phyloP scores from a whole-genome alignment of 2,797 vertebrate genomes.

The Acanthurus lineatus region DNA sequence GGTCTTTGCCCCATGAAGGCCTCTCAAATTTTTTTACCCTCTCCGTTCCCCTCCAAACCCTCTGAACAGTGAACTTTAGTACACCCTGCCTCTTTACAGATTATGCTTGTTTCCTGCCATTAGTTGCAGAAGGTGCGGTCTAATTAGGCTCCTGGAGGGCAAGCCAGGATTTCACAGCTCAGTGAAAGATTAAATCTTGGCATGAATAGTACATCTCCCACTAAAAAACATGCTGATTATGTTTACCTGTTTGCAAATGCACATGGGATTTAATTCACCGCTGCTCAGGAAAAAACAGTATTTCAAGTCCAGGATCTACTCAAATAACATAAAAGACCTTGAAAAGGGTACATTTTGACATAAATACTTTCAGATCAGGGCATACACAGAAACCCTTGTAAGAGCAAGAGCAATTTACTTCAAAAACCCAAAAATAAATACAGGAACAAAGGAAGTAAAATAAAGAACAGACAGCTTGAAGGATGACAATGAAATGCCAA shows the following conservation, averaged over 20 bases:
- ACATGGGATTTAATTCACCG: constrained; percentile 12
- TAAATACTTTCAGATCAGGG: not conserved
- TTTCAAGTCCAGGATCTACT: not conserved
- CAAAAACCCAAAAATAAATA: not conserved
- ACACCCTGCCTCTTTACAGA: constrained; percentile 18
- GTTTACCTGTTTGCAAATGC: constrained; percentile 35
- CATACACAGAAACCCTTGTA: not conserved
- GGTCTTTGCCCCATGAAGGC: not conserved
- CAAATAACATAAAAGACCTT: constrained; percentile 7
- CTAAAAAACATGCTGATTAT: constrained; percentile 9
- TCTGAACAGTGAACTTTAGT: constrained; percentile 55
- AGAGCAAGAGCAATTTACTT: not conserved
- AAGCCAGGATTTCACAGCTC: constrained; percentile 19
- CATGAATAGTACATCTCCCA: constrained; percentile 2
- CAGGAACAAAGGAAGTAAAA: not conserved
- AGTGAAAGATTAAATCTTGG: constrained; percentile 4
- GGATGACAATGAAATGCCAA: constrained; percentile 9
- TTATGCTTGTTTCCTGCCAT: constrained; percentile 32
- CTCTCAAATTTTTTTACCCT: constrained; percentile 1
- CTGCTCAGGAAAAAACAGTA: constrained; percentile 7
- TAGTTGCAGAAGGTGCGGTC: constrained; percentile 35
- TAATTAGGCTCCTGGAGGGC: constrained; percentile 35
- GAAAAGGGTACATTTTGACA: constrained; percentile 1
- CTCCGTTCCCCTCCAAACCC: constrained; percentile 14
- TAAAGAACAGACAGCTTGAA: constrained; percentile 5